Evolutionary conservation across 2,113 vertebrate species (phyloP), one percentile per base, ranked within the genome.

Genomic region (Galemys pyrenaicus): DNA sequence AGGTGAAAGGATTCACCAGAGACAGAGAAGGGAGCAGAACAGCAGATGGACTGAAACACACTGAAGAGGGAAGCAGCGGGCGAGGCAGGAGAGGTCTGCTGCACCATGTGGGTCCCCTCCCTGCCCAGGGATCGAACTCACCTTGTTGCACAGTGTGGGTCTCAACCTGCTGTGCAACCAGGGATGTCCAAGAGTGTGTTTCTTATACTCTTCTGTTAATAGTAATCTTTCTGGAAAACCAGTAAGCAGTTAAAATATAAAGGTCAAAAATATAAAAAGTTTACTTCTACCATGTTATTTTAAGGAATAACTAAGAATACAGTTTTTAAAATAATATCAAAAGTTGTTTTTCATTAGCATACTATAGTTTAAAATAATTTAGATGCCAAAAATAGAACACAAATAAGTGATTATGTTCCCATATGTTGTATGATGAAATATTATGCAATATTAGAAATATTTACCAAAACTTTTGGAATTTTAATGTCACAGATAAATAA

Each of bases 171-270:
- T n/a, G n/a, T n/a, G n/a, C n/a, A n/a, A n/a, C n/a, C n/a, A n/a
- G n/a, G n/a, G n/a, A n/a, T n/a, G n/a, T n/a, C n/a, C n/a, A n/a
- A 94, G 49, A 80, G 65, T 16, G 20, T 56, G 39, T 81, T 89
- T 70, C 78, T 46, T 70, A 49, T 1, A 54, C 37, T 46, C 30
- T 62, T 20, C 20, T 20, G 56, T n/a, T 73, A 71, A 62, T 77
- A 78, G 5, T 75, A 58, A 49, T 58, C 62, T 65, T 87, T 94
- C 44, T 65, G 32, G 35, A 92, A 86, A 70, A 51, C 26, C 71
- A 51, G 71, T 58, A 90, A 74, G 17, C 39, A 51, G 41, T 67
- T 78, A 78, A 90, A 93, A 86, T 77, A 41, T 51, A 86, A 84
- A 82, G n/a, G 1, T 65, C 22, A 39, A 35, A 68, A 20, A 68